Evolutionary conservation across 2,888 invertebrate species (phyloP), one percentile per base, ranked within the genome.

Genomic region (Sinelater perroti): DNA sequence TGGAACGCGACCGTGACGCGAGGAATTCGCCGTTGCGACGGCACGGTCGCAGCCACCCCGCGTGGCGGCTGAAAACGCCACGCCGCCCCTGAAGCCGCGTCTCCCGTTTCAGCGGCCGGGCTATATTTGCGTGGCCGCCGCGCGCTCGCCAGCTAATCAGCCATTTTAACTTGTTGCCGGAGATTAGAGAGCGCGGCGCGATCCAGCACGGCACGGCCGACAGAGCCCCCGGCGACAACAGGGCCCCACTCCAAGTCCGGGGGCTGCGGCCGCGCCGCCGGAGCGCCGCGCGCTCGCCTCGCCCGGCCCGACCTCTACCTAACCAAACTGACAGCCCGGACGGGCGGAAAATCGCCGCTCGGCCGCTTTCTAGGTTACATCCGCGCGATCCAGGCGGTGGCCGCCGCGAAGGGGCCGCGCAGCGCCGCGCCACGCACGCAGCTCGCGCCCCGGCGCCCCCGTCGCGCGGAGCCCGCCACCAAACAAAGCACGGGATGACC

Each of bases 401-500:
- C 16, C 17, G 13, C 36, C 18, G 10, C 18, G 44, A 49, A 49
- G 54, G 45, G 18, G 17, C 6, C 8, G 24, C 20, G 30, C 20
- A 31, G 40, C 30, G 24, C 16, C 26, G 44, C 17, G 14, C 7
- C 30, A 44, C 31, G 17, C 49, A 51, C 35, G 14, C 31, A 56
- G 26, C 38, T 20, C 14, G 16, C n/a, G n/a, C n/a, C n/a, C n/a
- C n/a, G n/a, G n/a, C n/a, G n/a, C n/a, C n/a, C n/a, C n/a, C n/a
- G n/a, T n/a, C n/a, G n/a, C n/a, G n/a, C n/a, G n/a, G n/a, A n/a
- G n/a, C n/a, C n/a, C n/a, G n/a, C n/a, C n/a, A n/a, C n/a, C n/a
- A 75, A 77, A 77, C 76, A 78, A 77, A 75, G 78, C 75, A 77
- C n/a, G n/a, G n/a, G 76, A 76, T 78, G 78, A 79, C 78, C 78